Conservation (phyloP, 2,888 invertebrate species). For the Hirudinaria manillensis region DNA sequence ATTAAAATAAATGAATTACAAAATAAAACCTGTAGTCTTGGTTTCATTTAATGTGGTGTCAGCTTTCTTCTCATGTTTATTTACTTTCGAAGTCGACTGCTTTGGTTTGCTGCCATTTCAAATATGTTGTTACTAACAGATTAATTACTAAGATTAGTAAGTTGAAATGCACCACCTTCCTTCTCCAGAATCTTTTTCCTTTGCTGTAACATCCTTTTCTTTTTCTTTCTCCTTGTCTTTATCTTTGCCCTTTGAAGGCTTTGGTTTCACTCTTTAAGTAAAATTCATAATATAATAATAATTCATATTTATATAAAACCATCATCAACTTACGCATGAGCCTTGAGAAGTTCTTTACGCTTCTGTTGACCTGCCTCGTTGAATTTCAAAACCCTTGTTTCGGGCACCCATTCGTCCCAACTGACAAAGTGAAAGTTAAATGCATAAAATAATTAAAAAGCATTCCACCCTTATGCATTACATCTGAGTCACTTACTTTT, state of each 20-base stretch:
- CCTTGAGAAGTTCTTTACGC: conserved; percentile 77
- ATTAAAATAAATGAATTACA: neutral
- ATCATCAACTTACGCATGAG: conserved; percentile 57
- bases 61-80: neutral
- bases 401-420: conserved; percentile 71
- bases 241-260: neutral
- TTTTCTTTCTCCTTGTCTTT: conserved; percentile 30
- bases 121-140: neutral
- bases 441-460: neutral
- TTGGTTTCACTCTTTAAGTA: neutral
- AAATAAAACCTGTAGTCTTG: neutral
- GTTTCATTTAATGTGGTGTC: neutral
- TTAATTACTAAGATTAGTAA: neutral
- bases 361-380: conserved; percentile 80
- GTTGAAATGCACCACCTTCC: conserved; percentile 3
- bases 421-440: conserved; percentile 43
- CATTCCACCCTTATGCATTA: neutral
- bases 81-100: neutral
- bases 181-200: conserved; percentile 32
- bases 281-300: neutral
- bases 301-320: neutral
- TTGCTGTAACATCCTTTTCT: conserved; percentile 30
- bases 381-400: conserved; percentile 79
- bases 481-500: conserved; percentile 65
- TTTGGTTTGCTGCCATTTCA: neutral